Base-by-base conservation (phyloP, 2,797 vertebrate species). In the Semaprochilodus insignis region DNA sequence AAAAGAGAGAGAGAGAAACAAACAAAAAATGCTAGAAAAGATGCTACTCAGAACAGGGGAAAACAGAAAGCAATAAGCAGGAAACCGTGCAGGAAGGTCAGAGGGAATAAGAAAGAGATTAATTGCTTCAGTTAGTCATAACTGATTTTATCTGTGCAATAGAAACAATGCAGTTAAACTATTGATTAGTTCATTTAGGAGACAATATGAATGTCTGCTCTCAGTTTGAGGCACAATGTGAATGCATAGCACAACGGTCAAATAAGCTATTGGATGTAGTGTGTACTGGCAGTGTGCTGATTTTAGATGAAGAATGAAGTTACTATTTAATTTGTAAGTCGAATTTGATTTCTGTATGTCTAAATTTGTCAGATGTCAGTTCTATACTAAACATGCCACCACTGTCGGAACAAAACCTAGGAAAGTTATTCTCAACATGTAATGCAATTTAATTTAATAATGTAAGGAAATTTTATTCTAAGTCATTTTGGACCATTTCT, bases 1-100 rank as follows among this genome's bases (percentile, higher is more conserved):
- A 79, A 84, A 88, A 79, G 77, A 81, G 0, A 31, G 48, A 81
- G 74, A 82, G 23, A n/a, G 13, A 65, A 31, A 81, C n/a, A n/a
- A n/a, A 31, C 31, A 15, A 4, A 14, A 73, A 8, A 17, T 17
- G 6, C 34, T 69, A 4, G 63, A 66, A 17, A 17, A 66, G 27
- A 66, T 5, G 63, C 10, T n/a, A 44, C 66, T n/a, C 36, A 44
- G 66, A 34, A 69, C 31, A 66, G 34, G 19, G 10, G 31, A 66
- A 36, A 21, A 66, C 65, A 40, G 5, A 66, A 66, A 19, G 63
- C 3, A 10, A 19, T 36, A 66, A 66, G 7, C 65, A 25, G 36
- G 34, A 70, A 23, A 48, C 21, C 21, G 19, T 70, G 40, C 36
- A 40, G 31, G 2, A 19, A n/a, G 1, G 17, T 34, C 14, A 69